Base-by-base conservation (phyloP, 1,140 invertebrate species). In the Globodera ellingtonae region DNA sequence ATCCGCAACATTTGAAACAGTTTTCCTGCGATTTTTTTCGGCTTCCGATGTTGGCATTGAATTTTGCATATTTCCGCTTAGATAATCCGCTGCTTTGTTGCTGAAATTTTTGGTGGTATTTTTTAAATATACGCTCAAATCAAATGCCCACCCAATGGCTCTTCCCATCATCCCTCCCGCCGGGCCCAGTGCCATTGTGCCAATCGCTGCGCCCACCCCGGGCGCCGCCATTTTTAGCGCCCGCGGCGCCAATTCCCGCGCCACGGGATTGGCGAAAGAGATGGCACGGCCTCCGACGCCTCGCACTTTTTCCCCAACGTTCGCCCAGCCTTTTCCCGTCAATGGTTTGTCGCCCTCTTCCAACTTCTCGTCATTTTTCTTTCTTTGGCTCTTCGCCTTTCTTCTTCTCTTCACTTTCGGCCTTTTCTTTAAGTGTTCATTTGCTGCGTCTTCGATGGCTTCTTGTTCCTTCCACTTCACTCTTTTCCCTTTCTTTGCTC, bases 31-130 rank as follows among this genome's bases (percentile, higher is more conserved):
- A 18, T 47, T 59, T 21, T 66, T 13, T 59, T 77, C 62, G 5
- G 6, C 56, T 15, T 59, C 56, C 10, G 56, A 59, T 15, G 10
- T 52, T 52, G 7, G 50, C 15, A 15, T 18, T 48, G 47, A 10
- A 24, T 77, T 47, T 62, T 66, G 75, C 65, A 77, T 47, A 69
- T 76, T 76, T 52, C 48, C 62, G 24, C 65, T 77, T 24, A 77
- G 35, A 66, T 77, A 77, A 66, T 77, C 75, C 21, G 75, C 75
- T 18, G 75, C 75, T 50, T 67, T 65, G 65, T 77, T 77, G 15
- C 75, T 77, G 18, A 6, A 70, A 70, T 13, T 44, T 67, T 65
- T 70, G 6, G 24, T 44, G 46, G 8, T 9, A 35, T 70, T 70
- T 24, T 70, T 35, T 4, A 8, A 70, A 44, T 70, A 7, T 65